phyloP scores from a whole-genome alignment of 2,888 invertebrate species.

The Rotaria sp. region DNA sequence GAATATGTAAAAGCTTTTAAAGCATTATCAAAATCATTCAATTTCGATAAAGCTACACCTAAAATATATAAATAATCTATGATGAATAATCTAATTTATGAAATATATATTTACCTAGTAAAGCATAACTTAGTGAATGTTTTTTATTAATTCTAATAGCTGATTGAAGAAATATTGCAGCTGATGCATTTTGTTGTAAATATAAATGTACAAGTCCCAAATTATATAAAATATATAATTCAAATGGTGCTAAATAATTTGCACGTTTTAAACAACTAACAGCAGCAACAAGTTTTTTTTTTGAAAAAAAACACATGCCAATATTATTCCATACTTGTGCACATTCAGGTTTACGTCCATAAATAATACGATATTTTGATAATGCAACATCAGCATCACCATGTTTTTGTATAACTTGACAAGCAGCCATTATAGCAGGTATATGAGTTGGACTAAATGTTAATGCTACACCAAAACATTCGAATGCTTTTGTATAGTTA shows the following conservation, averaged over 20 bases:
- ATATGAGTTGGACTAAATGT: slow-evolving; percentile 64
- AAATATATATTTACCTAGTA: slow-evolving; percentile 62
- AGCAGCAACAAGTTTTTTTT: slow-evolving; percentile 73
- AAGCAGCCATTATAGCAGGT: slow-evolving; percentile 68
- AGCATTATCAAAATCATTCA: slow-evolving; percentile 71
- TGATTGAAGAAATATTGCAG: slow-evolving; percentile 75
- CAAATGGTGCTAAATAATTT: slow-evolving; percentile 71
- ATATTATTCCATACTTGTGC: slow-evolving; percentile 81
- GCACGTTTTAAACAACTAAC: slow-evolving; percentile 72
- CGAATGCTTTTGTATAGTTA: slow-evolving; percentile 67
- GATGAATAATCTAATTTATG: slow-evolving; percentile 56
- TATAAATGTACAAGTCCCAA: slow-evolving; percentile 73
- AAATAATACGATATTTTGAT: slow-evolving; percentile 72
- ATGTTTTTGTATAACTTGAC: slow-evolving; percentile 62
- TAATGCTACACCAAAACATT: slow-evolving; percentile 66
- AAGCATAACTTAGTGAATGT: slow-evolving; percentile 66
- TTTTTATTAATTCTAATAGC: slow-evolving; percentile 70
- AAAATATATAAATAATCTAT: slow-evolving; percentile 44
- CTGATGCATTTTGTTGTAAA: slow-evolving; percentile 75
- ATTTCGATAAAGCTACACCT: slow-evolving; percentile 64
- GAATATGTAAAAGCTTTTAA: slow-evolving; percentile 69
- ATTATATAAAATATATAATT: slow-evolving; percentile 74
- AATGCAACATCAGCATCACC: slow-evolving; percentile 77
- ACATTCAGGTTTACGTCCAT: slow-evolving; percentile 67
- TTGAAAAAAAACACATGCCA: slow-evolving; percentile 80